phyloP scores from a whole-genome alignment of 2,888 invertebrate genomes.

The Petrophora chlorosata region DNA sequence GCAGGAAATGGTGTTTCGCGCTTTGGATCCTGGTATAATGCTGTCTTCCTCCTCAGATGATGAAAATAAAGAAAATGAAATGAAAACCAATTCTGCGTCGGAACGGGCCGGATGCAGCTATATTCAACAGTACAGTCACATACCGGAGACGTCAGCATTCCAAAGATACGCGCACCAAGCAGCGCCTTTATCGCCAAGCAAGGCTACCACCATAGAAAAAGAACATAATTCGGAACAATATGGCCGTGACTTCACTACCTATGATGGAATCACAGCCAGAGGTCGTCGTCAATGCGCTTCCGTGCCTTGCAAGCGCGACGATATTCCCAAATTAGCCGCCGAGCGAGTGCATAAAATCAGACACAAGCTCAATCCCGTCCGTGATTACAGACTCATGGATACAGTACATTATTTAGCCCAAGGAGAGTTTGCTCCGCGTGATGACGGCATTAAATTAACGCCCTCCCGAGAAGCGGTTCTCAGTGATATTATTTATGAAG shows the following conservation, averaged over 20 bases:
- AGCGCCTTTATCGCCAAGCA: conserved; percentile 63
- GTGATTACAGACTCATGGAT: conserved; percentile 77
- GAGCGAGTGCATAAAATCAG: conserved; percentile 76
- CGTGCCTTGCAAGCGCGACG: conserved; percentile 70
- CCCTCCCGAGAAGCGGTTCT: conserved; percentile 77
- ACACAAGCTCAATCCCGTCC: conserved; percentile 74
- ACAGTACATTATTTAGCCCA: conserved; percentile 79
- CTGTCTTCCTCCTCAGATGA: conserved; percentile 71
- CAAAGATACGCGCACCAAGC: conserved; percentile 68
- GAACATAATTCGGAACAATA: conserved; percentile 78
- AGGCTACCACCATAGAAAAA: conserved; percentile 69
- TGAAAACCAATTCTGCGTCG: conserved; percentile 48
- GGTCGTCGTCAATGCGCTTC: conserved; percentile 73
- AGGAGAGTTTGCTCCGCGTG: conserved; percentile 78
- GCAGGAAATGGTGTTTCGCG: conserved; percentile 72
- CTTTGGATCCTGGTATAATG: conserved; percentile 58
- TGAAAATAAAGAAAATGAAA: conserved; percentile 47
- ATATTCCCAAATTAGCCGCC: conserved; percentile 67
- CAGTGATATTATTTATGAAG: conserved; percentile 79
- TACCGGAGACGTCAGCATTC: conserved; percentile 76
- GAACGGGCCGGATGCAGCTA: conserved; percentile 70
- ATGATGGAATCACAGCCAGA: conserved; percentile 75
- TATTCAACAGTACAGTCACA: conserved; percentile 74
- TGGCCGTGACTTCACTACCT: conserved; percentile 73
- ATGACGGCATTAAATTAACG: conserved; percentile 77